A percentile compares a stretch with the other conserved stretches of the same genome.
phyloP scores from a whole-genome alignment of 2,888 invertebrate genomes.

The Cetonia aurata region DNA sequence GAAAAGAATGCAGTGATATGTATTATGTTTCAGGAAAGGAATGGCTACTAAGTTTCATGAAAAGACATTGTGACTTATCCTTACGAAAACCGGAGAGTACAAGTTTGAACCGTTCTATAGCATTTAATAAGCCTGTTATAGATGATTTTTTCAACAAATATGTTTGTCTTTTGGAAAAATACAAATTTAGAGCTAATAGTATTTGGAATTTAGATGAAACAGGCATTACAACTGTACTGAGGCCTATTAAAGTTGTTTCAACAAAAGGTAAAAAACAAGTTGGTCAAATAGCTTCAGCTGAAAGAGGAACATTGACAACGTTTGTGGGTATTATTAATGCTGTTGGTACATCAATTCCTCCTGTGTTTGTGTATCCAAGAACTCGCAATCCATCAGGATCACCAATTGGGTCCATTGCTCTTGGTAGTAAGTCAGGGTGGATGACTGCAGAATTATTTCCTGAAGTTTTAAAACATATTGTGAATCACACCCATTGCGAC shows the following conservation, averaged over 20 bases:
- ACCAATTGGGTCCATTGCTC: too few relatives aligned
- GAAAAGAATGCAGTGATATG: too few relatives aligned
- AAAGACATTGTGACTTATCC: background rate
- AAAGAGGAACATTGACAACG: background rate
- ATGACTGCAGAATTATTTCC: conserved; percentile 52
- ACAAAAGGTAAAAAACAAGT: conserved; percentile 18
- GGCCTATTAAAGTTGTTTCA: background rate
- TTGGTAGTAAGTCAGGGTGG: conserved; percentile 49
- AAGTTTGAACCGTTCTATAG: background rate
- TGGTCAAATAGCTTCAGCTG: background rate
- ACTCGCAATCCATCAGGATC: too few relatives aligned
- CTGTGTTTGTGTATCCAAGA: conserved; percentile 52
- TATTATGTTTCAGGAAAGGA: background rate
- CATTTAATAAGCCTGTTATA: background rate
- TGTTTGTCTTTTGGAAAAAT: conserved; percentile 6
- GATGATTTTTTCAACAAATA: background rate
- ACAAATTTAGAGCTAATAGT: conserved; percentile 6
- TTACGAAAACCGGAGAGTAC: conserved; percentile 1
- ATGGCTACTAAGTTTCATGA: conserved; percentile 6
- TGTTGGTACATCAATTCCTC: too few relatives aligned
- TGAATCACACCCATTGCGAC: conserved; percentile 35
- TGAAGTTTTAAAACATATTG: conserved; percentile 43
- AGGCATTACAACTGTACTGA: background rate
- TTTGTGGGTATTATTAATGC: too few relatives aligned
- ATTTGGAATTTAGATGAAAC: conserved; percentile 14